These are phyloP conservation scores for Musca vetustissima DNA, from an alignment of 1,140 invertebrate genomes.

Conservation along the genomic window DNA sequence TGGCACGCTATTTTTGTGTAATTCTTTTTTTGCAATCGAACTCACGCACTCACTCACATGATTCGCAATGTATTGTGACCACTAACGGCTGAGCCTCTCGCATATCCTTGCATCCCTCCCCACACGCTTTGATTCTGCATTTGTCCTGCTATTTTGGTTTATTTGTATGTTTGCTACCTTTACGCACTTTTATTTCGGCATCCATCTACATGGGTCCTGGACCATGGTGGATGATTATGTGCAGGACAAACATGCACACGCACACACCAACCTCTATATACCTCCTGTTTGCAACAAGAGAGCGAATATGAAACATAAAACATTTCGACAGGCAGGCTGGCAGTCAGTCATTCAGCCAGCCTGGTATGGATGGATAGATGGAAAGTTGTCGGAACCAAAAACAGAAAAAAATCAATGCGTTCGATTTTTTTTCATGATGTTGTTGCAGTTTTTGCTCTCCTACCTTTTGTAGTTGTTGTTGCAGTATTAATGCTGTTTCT, in stretches of 20 bases:
- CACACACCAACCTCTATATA: too few relatives aligned
- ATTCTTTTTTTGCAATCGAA: slow-evolving; percentile 14
- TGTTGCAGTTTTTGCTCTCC: too few relatives aligned
- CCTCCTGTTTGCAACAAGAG: too few relatives aligned
- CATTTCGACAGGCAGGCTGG: too few relatives aligned
- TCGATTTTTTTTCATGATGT: neutral
- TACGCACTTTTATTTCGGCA: neutral
- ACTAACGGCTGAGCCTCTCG: neutral
- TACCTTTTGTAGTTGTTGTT: too few relatives aligned
- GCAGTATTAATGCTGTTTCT: too few relatives aligned
- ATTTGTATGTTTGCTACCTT: neutral
- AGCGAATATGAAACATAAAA: too few relatives aligned
- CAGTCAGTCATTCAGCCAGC: too few relatives aligned
- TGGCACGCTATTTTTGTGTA: neutral
- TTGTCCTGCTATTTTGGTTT: neutral
- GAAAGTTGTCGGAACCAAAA: neutral
- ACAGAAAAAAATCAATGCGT: slow-evolving; percentile 15
- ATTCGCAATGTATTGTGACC: neutral
- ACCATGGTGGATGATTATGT: too few relatives aligned
- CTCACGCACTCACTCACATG: slow-evolving; percentile 1
- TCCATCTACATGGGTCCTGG: neutral
- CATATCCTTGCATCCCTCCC: neutral
- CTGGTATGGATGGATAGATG: too few relatives aligned
- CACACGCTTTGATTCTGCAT: neutral
- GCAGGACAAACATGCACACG: too few relatives aligned